phyloP scores from a whole-genome alignment of 1,140 invertebrate species.

The Charaxes varanes region DNA sequence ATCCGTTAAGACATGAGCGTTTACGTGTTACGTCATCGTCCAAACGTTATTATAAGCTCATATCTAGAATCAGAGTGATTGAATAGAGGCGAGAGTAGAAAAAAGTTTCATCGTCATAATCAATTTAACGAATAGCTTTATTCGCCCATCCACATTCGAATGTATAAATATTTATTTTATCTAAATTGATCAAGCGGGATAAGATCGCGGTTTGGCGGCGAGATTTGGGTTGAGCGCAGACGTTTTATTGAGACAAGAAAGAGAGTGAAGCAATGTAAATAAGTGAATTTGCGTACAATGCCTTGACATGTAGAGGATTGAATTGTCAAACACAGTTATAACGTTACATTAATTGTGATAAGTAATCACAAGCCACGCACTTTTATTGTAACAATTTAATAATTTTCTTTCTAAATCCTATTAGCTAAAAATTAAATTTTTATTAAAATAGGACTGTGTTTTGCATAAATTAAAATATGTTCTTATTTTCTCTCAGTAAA shows the following conservation, averaged over 20 bases:
- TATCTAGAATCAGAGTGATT: conserved; percentile 23
- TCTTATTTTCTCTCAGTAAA: no score
- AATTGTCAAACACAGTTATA: not conserved
- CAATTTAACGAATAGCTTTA: conserved; percentile 67
- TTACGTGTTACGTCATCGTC: conserved; percentile 12
- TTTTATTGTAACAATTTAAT: no score
- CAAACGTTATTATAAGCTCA: conserved; percentile 19
- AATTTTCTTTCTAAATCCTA: no score
- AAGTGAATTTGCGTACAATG: conserved; percentile 5
- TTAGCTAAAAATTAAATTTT: no score
- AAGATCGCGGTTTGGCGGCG: conserved; percentile 57
- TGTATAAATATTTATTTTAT: conserved; percentile 74
- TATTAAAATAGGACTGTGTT: no score
- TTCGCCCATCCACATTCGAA: conserved; percentile 61
- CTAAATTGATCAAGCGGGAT: conserved; percentile 70
- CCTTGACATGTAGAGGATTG: not conserved
- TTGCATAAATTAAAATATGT: no score
- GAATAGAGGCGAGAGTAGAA: conserved; percentile 24
- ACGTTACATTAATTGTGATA: no score
- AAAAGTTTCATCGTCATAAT: conserved; percentile 57
- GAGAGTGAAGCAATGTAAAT: conserved; percentile 1
- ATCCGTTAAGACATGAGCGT: conserved; percentile 4
- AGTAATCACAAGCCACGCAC: no score
- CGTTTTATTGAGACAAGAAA: conserved; percentile 1
- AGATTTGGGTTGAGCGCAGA: conserved; percentile 35